Conservation (phyloP, 2,113 vertebrate genomes). For the Serinus canaria region DNA sequence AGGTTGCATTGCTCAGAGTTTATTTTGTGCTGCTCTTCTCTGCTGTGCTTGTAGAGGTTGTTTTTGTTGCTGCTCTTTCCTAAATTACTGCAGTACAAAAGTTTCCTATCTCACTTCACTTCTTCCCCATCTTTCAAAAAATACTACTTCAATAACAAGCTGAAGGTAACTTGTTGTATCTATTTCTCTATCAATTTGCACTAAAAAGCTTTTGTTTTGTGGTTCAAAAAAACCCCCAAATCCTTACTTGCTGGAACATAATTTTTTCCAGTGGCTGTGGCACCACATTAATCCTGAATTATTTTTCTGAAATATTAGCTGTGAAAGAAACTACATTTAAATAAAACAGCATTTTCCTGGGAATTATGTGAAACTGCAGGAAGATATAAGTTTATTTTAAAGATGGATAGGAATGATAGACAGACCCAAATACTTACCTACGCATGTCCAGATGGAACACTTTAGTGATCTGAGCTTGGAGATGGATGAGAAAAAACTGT, state of each 20-base stretch:
- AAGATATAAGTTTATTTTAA: not conserved
- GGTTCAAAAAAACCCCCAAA: not conserved
- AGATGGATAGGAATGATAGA: not conserved
- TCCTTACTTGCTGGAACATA: not conserved
- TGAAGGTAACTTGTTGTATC: not conserved
- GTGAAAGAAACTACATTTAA: not conserved
- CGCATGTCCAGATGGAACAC: slow-evolving; percentile 7
- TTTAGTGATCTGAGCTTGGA: not conserved
- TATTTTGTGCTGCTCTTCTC: not conserved
- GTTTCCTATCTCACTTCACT: not conserved
- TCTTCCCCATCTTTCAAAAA: not conserved
- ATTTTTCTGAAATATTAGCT: slow-evolving; percentile 23
- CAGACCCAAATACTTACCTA: not conserved
- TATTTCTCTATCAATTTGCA: not conserved
- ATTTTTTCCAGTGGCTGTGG: not conserved
- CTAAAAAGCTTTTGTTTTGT: not conserved
- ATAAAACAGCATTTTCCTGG: not conserved
- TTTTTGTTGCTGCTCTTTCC: not conserved
- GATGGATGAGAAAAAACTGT: not conserved
- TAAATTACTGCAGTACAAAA: not conserved
- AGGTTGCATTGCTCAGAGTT: not conserved
- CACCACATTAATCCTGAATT: not conserved
- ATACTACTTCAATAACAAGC: not conserved
- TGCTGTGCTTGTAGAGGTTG: not conserved
- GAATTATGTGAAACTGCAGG: not conserved